These are phyloP conservation scores for Alcedo atthis DNA, from an alignment of 2,797 vertebrate genomes.

Conservation along the genomic window DNA sequence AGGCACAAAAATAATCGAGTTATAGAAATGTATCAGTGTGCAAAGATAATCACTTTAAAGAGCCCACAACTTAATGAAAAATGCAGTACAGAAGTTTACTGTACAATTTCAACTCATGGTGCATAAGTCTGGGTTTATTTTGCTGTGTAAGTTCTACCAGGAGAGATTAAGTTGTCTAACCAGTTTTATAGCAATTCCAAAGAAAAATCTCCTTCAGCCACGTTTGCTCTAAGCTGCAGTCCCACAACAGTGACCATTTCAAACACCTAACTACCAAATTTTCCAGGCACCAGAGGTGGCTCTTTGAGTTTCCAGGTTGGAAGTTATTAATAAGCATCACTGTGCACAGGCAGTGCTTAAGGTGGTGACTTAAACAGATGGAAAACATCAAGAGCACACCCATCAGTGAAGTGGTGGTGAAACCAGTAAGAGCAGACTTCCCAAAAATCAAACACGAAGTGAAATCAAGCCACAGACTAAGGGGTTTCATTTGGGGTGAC, in stretches of 20 bases:
- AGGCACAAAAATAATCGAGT: conserved; percentile 40
- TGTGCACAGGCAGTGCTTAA: background rate
- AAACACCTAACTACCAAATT: background rate
- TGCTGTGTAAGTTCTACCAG: background rate
- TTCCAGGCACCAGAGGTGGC: background rate
- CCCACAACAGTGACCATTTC: background rate
- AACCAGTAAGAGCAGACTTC: background rate
- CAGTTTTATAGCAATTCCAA: background rate
- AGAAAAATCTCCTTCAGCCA: background rate
- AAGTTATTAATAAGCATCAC: background rate
- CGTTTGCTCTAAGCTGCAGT: background rate
- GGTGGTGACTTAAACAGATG: background rate
- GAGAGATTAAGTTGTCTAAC: background rate
- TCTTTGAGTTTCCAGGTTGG: background rate
- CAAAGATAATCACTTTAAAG: conserved; percentile 22
- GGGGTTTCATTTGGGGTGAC: background rate
- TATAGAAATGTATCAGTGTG: conserved; percentile 7
- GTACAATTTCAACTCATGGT: background rate
- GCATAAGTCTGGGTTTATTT: background rate
- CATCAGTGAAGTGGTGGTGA: background rate
- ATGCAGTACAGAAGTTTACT: conserved; percentile 16
- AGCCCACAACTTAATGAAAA: conserved; percentile 39
- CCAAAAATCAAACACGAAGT: background rate
- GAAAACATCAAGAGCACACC: background rate
- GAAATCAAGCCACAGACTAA: background rate